Evolutionary conservation across 2,797 vertebrate species (phyloP).

Genomic region (Cryptoblepharus egeriae): DNA sequence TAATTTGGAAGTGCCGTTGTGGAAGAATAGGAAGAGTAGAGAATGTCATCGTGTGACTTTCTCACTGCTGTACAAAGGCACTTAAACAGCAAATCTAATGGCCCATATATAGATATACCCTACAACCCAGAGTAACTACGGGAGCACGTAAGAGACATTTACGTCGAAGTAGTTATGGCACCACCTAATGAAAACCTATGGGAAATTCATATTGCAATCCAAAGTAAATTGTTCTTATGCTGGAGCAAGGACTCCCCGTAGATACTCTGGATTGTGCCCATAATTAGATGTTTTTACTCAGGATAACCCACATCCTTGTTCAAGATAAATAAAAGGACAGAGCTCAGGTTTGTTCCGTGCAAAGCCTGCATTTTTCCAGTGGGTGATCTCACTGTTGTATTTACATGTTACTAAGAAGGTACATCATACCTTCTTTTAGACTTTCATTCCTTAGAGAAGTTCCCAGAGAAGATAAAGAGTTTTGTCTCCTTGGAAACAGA

Average conservation of each 20-base stretch:
- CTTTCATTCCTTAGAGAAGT: constrained; percentile 48
- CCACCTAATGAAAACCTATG: no score
- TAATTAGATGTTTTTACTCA: background rate
- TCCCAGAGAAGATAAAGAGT: constrained; percentile 56
- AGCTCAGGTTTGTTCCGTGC: constrained; percentile 1
- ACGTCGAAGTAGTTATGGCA: no score
- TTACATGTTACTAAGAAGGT: constrained; percentile 32
- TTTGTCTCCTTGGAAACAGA: constrained; percentile 61
- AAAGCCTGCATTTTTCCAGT: constrained; percentile 5
- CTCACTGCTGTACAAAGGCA: background rate
- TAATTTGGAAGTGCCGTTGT: background rate
- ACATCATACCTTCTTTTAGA: constrained; percentile 35
- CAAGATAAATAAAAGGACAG: background rate
- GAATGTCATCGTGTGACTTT: background rate
- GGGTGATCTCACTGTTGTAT: constrained; percentile 12
- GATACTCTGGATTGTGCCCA: no score
- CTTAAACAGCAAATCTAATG: background rate
- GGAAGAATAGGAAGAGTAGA: background rate
- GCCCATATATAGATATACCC: background rate
- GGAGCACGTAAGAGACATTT: no score
- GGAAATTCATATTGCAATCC: no score
- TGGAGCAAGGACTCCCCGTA: no score
- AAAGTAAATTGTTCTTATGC: no score
- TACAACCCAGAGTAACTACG: no score
- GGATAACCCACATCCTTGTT: background rate